Conservation (phyloP, 2,888 invertebrate genomes). For the Diarsia mendica region DNA sequence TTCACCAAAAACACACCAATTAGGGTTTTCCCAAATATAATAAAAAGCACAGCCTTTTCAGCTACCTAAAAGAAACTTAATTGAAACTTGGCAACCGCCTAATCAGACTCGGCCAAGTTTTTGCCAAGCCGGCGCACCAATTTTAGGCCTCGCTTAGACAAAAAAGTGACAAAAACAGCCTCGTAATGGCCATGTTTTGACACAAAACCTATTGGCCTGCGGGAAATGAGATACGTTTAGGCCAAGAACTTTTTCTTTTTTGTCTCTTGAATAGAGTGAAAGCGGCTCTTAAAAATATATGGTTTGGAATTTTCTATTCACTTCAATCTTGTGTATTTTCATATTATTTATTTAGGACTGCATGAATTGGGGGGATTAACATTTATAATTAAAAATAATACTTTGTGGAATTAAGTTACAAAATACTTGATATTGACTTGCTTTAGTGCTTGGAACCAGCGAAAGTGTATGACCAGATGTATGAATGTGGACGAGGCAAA, state of each 20-base stretch:
- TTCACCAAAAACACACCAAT: slow-evolving; percentile 20
- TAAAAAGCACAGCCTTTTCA: slow-evolving; percentile 7
- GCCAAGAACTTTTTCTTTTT: slow-evolving; percentile 17
- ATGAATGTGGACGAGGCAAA: too few relatives aligned
- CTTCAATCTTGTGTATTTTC: neutral
- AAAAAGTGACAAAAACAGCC: slow-evolving; percentile 59
- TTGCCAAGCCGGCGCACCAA: slow-evolving; percentile 44
- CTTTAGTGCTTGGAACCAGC: neutral
- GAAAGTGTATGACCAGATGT: too few relatives aligned
- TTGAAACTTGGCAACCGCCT: slow-evolving; percentile 50
- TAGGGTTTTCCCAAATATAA: slow-evolving; percentile 4
- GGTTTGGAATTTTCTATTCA: slow-evolving; percentile 5
- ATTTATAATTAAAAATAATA: neutral
- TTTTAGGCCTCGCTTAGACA: slow-evolving; percentile 35
- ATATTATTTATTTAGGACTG: neutral
- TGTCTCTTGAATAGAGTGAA: neutral
- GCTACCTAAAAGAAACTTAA: slow-evolving; percentile 41
- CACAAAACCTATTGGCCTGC: slow-evolving; percentile 47
- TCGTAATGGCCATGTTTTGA: slow-evolving; percentile 53
- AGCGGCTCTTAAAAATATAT: slow-evolving; percentile 4
- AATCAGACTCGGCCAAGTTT: slow-evolving; percentile 54
- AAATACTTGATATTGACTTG: neutral
- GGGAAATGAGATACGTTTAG: slow-evolving; percentile 37
- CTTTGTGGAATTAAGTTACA: neutral
- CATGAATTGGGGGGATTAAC: neutral